Percentiles rank a stretch among this genome's conserved stretches.
Evolutionary conservation across 23 tunicate genomes (phyloP).

Genomic region (Oikopleura vanhoeffeni): DNA sequence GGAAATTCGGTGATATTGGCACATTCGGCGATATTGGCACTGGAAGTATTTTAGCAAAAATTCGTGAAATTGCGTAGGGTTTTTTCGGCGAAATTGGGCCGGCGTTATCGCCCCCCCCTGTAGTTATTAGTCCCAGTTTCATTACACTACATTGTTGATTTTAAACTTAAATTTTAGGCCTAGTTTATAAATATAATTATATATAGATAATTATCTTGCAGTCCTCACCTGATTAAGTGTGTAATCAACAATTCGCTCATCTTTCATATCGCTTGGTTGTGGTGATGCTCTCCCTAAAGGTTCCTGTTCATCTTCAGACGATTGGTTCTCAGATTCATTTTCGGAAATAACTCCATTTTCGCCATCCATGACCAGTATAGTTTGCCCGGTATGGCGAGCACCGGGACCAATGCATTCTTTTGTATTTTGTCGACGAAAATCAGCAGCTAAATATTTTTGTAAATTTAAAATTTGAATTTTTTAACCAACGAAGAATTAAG

Average conservation of each 20-base stretch:
- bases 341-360: not conserved
- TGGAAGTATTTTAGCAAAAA: no score
- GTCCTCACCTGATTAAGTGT: not conserved
- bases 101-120: no score
- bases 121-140: no score
- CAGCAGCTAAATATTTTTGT: no score
- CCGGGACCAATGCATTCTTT: not conserved
- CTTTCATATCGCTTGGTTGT: not conserved
- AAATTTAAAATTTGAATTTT: no score
- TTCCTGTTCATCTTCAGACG: not conserved
- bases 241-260: not conserved
- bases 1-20: no score
- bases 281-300: not conserved
- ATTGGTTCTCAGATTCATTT: not conserved
- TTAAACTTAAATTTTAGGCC: no score
- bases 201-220: not conserved
- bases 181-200: not conserved
- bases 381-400: not conserved
- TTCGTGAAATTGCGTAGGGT: no score
- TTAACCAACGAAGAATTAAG: no score
- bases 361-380: not conserved
- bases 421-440: not conserved
- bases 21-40: no score
- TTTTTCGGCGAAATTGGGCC: no score
- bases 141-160: no score